Evolutionary conservation across 1,140 invertebrate species (phyloP).

Genomic region (Drosophila persimilis): DNA sequence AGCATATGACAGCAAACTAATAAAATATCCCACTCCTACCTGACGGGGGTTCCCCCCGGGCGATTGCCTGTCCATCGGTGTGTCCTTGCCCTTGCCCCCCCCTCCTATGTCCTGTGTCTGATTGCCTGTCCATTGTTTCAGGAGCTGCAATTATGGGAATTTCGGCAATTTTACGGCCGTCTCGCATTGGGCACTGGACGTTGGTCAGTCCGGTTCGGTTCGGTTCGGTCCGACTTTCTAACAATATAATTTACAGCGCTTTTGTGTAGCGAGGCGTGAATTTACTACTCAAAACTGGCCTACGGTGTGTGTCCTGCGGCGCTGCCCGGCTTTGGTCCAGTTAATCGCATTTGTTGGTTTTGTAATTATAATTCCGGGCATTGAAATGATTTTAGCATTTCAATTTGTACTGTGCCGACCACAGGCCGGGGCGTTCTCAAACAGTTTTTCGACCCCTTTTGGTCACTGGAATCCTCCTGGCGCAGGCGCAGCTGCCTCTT

Average conservation of each 20-base stretch:
- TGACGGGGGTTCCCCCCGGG: slow-evolving; percentile 19
- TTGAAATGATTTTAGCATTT: slow-evolving; percentile 72
- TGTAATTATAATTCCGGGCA: slow-evolving; percentile 63
- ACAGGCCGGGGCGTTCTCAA: slow-evolving; percentile 34
- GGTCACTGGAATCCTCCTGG: slow-evolving; percentile 35
- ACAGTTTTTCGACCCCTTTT: slow-evolving; percentile 59
- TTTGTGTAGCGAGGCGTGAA: slow-evolving; percentile 82
- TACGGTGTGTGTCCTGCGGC: slow-evolving; percentile 7
- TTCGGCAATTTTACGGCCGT: slow-evolving; percentile 45
- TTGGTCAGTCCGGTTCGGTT: slow-evolving; percentile 15
- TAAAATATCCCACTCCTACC: slow-evolving; percentile 47
- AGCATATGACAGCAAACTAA: slow-evolving; percentile 60
- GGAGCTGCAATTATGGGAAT: slow-evolving; percentile 64
- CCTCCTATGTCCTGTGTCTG: slow-evolving; percentile 1
- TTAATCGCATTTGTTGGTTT: slow-evolving; percentile 75
- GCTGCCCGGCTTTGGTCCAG: slow-evolving; percentile 30
- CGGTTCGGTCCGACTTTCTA: slow-evolving; percentile 23
- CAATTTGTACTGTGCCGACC: slow-evolving; percentile 68
- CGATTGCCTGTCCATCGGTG: neutral
- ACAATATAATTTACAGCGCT: slow-evolving; percentile 80
- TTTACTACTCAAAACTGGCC: slow-evolving; percentile 50
- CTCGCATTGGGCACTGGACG: slow-evolving; percentile 38
- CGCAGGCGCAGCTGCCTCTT: slow-evolving; percentile 55
- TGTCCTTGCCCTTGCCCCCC: neutral
- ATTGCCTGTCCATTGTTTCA: slow-evolving; percentile 61